These are phyloP conservation scores for Phorcus lineatus DNA, from an alignment of 2,888 invertebrate genomes.

Conservation along the genomic window DNA sequence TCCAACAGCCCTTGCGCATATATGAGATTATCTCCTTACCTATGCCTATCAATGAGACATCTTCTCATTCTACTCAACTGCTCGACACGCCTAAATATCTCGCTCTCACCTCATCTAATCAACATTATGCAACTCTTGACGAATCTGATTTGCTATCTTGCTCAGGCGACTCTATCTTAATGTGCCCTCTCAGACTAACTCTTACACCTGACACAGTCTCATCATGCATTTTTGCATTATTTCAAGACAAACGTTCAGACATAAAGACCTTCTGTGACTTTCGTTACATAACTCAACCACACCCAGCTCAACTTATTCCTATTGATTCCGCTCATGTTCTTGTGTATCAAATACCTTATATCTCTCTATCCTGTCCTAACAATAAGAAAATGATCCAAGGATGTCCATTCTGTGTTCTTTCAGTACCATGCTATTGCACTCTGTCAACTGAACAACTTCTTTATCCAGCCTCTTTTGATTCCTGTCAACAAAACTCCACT, in stretches of 20 bases:
- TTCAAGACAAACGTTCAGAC: neutral
- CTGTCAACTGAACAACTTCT: neutral
- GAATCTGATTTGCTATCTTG: neutral
- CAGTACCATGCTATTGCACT: neutral
- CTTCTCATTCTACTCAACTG: neutral
- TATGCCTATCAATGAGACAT: neutral
- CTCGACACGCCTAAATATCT: neutral
- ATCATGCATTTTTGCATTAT: neutral
- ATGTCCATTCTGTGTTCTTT: neutral
- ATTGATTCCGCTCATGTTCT: neutral
- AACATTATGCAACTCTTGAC: neutral
- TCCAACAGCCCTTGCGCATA: neutral
- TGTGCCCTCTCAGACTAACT: neutral
- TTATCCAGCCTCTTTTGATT: neutral
- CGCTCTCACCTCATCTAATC: neutral
- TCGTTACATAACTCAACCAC: neutral
- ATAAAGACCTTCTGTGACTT: neutral
- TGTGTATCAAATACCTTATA: neutral
- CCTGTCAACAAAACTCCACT: neutral
- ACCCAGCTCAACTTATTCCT: neutral
- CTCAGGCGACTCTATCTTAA: neutral
- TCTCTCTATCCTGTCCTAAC: neutral
- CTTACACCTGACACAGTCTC: neutral
- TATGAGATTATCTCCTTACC: neutral
- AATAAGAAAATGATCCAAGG: neutral